These are phyloP conservation scores for Limnephilus lunatus DNA, from an alignment of 2,888 invertebrate species.

Conservation along the genomic window DNA sequence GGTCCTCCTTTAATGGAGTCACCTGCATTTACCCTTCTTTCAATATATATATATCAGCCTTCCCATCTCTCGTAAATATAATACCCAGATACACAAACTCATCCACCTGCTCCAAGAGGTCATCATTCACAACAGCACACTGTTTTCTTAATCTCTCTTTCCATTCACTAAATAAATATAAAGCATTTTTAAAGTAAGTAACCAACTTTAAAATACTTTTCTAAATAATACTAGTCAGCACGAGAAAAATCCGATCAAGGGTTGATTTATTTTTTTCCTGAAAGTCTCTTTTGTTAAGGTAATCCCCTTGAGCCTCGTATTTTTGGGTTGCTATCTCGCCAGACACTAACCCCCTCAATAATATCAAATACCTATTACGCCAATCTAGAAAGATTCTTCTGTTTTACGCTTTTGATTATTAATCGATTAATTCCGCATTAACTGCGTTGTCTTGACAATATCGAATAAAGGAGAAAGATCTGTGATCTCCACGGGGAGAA, in stretches of 20 bases:
- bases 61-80: too few species aligned
- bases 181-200: not conserved
- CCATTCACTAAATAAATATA: not conserved
- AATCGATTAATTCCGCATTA: conserved; percentile 2
- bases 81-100: too few species aligned
- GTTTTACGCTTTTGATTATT: conserved; percentile 6
- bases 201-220: not conserved
- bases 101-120: too few species aligned
- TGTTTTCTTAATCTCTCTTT: too few species aligned
- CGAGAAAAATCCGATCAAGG: not conserved
- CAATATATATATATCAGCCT: too few species aligned
- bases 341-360: not conserved
- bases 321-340: not conserved
- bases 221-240: not conserved
- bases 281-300: not conserved
- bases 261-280: not conserved
- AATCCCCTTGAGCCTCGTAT: not conserved
- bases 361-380: not conserved
- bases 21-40: too few species aligned
- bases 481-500: not conserved
- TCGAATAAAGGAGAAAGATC: not conserved
- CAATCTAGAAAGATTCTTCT: not conserved
- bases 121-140: too few species aligned
- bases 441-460: not conserved
- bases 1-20: too few species aligned